Conservation (phyloP, 2,113 vertebrate species). For the Bagarius yarrelli region DNA sequence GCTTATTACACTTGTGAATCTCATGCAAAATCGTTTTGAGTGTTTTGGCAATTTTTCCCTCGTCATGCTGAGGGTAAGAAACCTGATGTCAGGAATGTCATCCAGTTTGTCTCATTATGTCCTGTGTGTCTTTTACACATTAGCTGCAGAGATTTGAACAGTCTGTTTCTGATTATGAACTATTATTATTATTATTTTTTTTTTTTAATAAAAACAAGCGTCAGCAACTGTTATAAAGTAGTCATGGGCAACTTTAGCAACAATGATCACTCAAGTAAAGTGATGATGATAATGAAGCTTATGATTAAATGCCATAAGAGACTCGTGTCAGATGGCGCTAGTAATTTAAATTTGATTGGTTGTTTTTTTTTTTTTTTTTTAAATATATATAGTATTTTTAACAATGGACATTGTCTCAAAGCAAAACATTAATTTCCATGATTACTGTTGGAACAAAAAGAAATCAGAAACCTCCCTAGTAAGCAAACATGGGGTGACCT, state of each 20-base stretch:
- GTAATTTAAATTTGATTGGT: background rate
- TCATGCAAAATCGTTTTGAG: background rate
- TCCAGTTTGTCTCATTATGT: background rate
- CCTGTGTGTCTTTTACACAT: background rate
- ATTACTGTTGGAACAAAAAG: too few species aligned
- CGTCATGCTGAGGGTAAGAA: constrained; percentile 9
- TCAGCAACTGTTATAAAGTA: too few species aligned
- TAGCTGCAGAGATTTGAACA: too few species aligned
- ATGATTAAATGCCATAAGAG: background rate
- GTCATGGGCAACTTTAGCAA: background rate
- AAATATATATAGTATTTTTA: too few species aligned
- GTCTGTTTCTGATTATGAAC: background rate
- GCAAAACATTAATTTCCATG: too few species aligned
- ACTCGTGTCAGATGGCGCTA: background rate
- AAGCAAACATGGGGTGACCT: too few species aligned
- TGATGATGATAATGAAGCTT: background rate
- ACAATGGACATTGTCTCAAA: too few species aligned
- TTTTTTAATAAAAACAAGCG: too few species aligned
- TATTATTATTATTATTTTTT: too few species aligned
- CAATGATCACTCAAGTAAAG: background rate
- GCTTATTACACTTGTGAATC: background rate
- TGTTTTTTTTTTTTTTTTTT: too few species aligned
- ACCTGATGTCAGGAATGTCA: constrained; percentile 13
- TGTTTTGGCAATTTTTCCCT: constrained; percentile 17
- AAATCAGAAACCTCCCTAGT: too few species aligned